These are phyloP conservation scores for Heliconius aoede DNA, from an alignment of 2,888 invertebrate species.

Conservation along the genomic window DNA sequence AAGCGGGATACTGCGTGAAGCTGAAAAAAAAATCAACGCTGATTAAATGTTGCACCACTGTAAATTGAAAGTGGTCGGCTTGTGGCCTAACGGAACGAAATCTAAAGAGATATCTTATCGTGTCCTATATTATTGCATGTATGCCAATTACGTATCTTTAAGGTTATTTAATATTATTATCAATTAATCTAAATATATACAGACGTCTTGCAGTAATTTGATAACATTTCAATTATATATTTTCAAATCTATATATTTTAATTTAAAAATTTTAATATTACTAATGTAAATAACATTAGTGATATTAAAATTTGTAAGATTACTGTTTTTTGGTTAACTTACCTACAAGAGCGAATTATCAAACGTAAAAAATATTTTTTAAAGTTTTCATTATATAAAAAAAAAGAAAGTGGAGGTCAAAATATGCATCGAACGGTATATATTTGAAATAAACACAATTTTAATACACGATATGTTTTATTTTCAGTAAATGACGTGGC, in stretches of 20 bases:
- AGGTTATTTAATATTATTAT: slow-evolving; percentile 5
- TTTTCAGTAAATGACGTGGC: not conserved
- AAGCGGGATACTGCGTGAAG: too few species aligned
- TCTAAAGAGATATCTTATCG: slow-evolving; percentile 8
- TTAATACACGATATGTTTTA: not conserved
- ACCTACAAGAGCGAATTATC: too few species aligned
- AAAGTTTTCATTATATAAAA: not conserved
- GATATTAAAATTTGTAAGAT: not conserved
- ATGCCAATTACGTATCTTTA: slow-evolving; percentile 3
- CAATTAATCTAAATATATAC: slow-evolving; percentile 7
- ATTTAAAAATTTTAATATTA: not conserved
- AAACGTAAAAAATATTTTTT: too few species aligned
- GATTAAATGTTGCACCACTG: slow-evolving; percentile 27
- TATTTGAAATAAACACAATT: not conserved
- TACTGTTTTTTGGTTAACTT: not conserved
- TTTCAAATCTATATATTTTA: not conserved
- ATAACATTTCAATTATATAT: not conserved
- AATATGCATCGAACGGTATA: not conserved
- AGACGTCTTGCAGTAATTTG: not conserved
- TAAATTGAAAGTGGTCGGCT: slow-evolving; percentile 9
- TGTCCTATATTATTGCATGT: not conserved
- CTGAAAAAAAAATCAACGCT: not conserved
- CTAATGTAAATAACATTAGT: too few species aligned
- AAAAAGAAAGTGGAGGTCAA: not conserved
- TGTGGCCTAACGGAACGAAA: slow-evolving; percentile 6